Conservation (phyloP, 2,888 invertebrate genomes). For the Chrysodeixis includens region DNA sequence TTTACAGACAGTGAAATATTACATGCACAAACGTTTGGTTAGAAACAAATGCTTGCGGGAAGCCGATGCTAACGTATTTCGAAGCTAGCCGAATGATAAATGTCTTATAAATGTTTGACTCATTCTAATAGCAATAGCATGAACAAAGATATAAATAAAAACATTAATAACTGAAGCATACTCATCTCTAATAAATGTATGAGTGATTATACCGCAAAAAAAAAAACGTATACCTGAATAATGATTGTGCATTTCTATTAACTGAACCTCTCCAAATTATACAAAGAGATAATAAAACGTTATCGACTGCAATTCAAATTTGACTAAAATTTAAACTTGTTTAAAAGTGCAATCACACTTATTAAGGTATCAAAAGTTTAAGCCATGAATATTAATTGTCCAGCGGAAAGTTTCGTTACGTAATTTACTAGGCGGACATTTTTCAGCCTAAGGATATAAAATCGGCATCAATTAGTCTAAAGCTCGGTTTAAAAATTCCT, state of each 20-base stretch:
- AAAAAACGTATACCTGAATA: background rate
- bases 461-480: conserved; percentile 18
- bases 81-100: background rate
- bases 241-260: background rate
- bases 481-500: conserved; percentile 21
- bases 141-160: too few relatives aligned
- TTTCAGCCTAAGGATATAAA: conserved; percentile 13
- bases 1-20: conserved; percentile 4
- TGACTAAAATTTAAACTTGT: background rate
- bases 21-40: conserved; percentile 2
- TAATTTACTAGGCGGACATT: conserved; percentile 12
- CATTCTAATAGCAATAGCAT: too few relatives aligned
- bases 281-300: background rate
- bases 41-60: background rate
- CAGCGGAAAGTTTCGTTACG: conserved; percentile 16
- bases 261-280: background rate
- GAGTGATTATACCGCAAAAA: background rate
- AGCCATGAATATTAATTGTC: conserved; percentile 28
- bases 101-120: background rate
- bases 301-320: background rate
- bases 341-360: conserved; percentile 11
- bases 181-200: too few relatives aligned
- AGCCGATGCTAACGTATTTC: background rate
- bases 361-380: conserved; percentile 15
- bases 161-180: too few relatives aligned